phyloP scores from a whole-genome alignment of 2,797 vertebrate species.

The Acanthopagrus latus region DNA sequence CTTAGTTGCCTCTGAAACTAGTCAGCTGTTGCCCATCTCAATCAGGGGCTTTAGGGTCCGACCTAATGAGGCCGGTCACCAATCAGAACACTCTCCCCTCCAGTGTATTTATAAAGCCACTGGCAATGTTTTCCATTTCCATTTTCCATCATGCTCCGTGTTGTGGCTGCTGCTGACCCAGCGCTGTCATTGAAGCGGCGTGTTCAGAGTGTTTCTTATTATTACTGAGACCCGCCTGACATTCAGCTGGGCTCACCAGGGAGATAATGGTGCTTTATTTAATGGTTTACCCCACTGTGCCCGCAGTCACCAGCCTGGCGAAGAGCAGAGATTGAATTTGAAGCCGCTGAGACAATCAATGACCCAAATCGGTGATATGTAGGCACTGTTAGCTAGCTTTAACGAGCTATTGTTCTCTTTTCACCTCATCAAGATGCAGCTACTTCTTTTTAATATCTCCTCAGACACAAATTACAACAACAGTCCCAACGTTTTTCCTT shows the following conservation, averaged over 20 bases:
- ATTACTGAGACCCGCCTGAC: constrained; percentile 15
- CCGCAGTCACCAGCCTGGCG: not conserved
- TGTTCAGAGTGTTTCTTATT: constrained; percentile 17
- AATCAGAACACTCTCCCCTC: constrained; percentile 8
- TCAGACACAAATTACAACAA: not conserved
- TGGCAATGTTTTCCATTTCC: constrained; percentile 55
- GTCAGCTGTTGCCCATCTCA: constrained; percentile 67
- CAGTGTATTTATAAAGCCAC: constrained; percentile 67
- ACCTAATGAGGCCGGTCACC: constrained; percentile 42
- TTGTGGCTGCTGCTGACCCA: constrained; percentile 29
- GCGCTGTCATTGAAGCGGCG: constrained; percentile 13
- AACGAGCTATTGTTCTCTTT: not conserved
- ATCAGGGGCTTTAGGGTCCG: constrained; percentile 47
- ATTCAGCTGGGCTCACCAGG: constrained; percentile 1
- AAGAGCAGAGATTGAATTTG: constrained; percentile 6
- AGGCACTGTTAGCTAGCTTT: not conserved
- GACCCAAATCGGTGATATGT: constrained; percentile 18
- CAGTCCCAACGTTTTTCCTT: not conserved
- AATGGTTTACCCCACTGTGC: constrained; percentile 38
- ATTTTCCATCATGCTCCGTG: constrained; percentile 45
- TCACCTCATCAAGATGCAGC: not conserved
- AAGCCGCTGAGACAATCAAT: constrained; percentile 18
- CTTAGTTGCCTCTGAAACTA: constrained; percentile 14
- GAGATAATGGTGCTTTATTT: constrained; percentile 45
- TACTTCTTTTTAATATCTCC: not conserved